These are phyloP conservation scores for Plecotus auritus DNA, from an alignment of 2,113 vertebrate species.

Conservation along the genomic window DNA sequence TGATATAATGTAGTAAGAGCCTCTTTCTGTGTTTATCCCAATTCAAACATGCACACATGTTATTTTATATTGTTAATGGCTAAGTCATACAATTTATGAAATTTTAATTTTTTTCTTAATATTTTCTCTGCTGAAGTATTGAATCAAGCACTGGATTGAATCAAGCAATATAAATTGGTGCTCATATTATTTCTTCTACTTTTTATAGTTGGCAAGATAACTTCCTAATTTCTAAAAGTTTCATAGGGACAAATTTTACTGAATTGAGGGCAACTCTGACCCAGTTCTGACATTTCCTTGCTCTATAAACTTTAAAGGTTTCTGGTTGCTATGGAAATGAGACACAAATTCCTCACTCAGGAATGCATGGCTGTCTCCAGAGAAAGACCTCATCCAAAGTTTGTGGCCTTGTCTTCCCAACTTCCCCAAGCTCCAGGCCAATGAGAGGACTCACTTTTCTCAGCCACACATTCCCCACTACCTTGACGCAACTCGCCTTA, in stretches of 20 bases:
- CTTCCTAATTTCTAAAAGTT: background rate
- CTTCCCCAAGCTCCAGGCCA: background rate
- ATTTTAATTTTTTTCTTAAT: constrained; percentile 4
- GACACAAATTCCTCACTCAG: background rate
- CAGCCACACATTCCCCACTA: background rate
- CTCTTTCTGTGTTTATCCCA: background rate
- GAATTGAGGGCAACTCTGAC: background rate
- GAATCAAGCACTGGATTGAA: background rate
- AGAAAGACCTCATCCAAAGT: background rate
- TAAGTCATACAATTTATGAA: background rate
- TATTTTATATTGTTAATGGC: background rate
- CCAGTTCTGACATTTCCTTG: background rate
- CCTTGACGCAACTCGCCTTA: background rate
- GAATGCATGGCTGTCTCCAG: background rate
- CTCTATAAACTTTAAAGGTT: background rate
- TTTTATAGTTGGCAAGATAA: background rate
- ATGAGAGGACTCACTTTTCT: background rate
- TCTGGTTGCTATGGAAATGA: background rate
- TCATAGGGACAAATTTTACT: background rate
- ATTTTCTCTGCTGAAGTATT: background rate
- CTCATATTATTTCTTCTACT: background rate
- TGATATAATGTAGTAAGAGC: background rate
- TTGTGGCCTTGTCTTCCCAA: background rate
- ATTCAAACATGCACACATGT: background rate
- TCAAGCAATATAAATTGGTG: background rate